Base-by-base conservation (phyloP, 2,888 invertebrate species). In the Parasteatoda lunata region DNA sequence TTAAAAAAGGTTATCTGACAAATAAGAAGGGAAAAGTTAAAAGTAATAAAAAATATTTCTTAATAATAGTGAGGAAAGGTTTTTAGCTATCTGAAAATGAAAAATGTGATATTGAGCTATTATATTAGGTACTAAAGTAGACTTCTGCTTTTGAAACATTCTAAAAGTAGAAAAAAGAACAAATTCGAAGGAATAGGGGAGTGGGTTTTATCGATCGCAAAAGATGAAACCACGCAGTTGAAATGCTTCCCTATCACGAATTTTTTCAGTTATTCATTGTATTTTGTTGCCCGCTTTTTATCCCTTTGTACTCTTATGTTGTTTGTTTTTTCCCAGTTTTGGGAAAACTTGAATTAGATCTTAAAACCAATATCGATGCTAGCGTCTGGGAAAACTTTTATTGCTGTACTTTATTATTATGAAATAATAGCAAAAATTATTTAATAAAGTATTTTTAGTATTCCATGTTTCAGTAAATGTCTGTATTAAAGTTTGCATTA, bases 31-130 rank as follows among this genome's bases (percentile, higher is more conserved):
- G 30, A 30, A 30, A 30, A 30, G 30, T 30, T 30, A 30, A 30
- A 30, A 30, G 30, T 30, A 30, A 30, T 30, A 30, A 30, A 30
- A 30, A 30, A 30, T 30, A 47, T 13, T 49, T 70, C 49, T 73
- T 66, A 66, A 51, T 64, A 72, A 73, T 51, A 13, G 65, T 13
- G 45, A 49, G n/a, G 71, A 73, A 69, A 52, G 51, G 64, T 45
- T 47, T 13, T 13, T 51, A n/a, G 70, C 64, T 49, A 47, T 51
- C 47, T 66, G 69, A 65, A 70, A 77, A 77, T 71, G 77, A 71
- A 83, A 83, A 83, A 83, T 77, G 51, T 77, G 71, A 71, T 77
- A 66, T 77, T 77, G 77, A 83, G 77, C 59, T 70, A 83, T 65
- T 77, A 73, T 75, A 66, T 7, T 6, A 65, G 47, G 66, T 59